Conservation (phyloP, 2,888 invertebrate genomes). For the Meliscaeva auricollis region DNA sequence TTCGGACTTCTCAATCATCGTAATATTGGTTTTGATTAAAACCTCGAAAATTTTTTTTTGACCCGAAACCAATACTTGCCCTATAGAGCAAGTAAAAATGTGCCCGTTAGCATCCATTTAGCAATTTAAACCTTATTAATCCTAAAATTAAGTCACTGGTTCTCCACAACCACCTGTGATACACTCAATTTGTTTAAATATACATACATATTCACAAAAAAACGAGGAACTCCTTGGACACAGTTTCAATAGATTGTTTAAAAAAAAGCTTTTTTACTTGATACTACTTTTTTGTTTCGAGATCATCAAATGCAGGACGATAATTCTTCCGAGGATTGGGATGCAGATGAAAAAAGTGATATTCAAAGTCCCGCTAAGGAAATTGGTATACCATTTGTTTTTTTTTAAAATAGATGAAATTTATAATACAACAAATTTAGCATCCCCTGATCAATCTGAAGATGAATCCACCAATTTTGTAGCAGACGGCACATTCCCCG, state of each 20-base stretch:
- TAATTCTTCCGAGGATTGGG: constrained; percentile 60
- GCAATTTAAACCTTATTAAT: too few relatives aligned
- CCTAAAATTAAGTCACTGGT: too few relatives aligned
- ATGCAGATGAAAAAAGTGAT: constrained; percentile 40
- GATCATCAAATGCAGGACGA: constrained; percentile 45
- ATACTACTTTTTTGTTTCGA: neutral
- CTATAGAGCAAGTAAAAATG: too few relatives aligned
- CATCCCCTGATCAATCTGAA: constrained; percentile 53
- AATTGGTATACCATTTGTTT: constrained; percentile 16
- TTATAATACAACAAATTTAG: neutral
- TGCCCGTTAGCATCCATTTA: too few relatives aligned
- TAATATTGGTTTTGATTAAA: too few relatives aligned
- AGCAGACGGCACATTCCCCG: constrained; percentile 15
- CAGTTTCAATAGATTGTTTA: neutral
- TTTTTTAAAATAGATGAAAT: neutral
- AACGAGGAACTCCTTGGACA: constrained; percentile 23
- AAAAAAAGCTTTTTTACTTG: neutral
- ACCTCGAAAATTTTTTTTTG: too few relatives aligned
- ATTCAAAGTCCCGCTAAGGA: neutral
- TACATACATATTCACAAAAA: too few relatives aligned
- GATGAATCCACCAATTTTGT: constrained; percentile 27
- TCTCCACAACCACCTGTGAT: too few relatives aligned
- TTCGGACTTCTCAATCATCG: too few relatives aligned
- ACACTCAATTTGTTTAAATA: too few relatives aligned
- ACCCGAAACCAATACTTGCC: too few relatives aligned